Conservation (phyloP, 2,888 invertebrate genomes). For the Idaea straminata region DNA sequence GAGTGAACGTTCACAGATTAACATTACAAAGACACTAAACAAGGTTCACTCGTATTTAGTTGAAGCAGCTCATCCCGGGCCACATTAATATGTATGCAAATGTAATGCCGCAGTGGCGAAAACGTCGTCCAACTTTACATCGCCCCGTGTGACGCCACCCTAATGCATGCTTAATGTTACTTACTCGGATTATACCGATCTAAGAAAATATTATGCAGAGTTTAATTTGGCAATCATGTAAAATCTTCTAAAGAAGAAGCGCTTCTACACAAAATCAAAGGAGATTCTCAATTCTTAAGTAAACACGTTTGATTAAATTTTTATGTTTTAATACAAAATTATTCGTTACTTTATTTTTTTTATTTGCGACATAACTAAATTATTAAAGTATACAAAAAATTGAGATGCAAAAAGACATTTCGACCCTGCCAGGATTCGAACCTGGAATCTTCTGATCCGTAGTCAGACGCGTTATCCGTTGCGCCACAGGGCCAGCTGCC, state of each 20-base stretch:
- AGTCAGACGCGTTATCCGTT: slow-evolving; percentile 86
- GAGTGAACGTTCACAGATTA: slow-evolving; percentile 30
- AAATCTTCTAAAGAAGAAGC: slow-evolving; percentile 2
- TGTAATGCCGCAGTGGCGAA: slow-evolving; percentile 24
- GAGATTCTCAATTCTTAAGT: neutral
- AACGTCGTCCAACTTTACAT: slow-evolving; percentile 23
- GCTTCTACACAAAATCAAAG: neutral
- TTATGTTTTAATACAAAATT: slow-evolving; percentile 1
- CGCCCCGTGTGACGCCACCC: slow-evolving; percentile 17
- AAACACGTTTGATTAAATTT: slow-evolving; percentile 7
- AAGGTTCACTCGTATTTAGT: slow-evolving; percentile 35
- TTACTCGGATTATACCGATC: slow-evolving; percentile 5
- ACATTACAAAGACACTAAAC: slow-evolving; percentile 41
- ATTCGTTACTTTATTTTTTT: neutral
- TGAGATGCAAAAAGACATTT: slow-evolving; percentile 17
- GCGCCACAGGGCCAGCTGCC: slow-evolving; percentile 79
- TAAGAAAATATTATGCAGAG: neutral
- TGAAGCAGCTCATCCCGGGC: slow-evolving; percentile 33
- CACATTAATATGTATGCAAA: slow-evolving; percentile 49
- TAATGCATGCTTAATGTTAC: slow-evolving; percentile 28
- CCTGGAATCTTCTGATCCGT: slow-evolving; percentile 87
- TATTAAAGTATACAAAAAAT: slow-evolving; percentile 24
- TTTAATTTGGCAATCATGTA: neutral
- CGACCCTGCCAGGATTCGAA: slow-evolving; percentile 84
- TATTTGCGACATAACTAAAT: slow-evolving; percentile 3